Evolutionary conservation across 92 coral and sea anemone species (phyloP).

Genomic region (Meandrina meandrites): DNA sequence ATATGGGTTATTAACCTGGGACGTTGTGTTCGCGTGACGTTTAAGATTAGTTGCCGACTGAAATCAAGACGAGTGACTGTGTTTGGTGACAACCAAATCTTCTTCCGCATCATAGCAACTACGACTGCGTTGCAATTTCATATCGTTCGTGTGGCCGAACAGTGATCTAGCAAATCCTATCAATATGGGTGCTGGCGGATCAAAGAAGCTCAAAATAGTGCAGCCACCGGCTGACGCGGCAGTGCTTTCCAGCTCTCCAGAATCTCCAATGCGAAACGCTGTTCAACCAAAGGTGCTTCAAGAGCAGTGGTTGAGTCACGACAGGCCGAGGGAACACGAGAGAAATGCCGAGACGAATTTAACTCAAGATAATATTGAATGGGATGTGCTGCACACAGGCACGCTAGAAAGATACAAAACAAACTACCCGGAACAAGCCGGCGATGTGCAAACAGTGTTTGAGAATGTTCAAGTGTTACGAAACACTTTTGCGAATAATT

Average conservation of each 20-base stretch:
- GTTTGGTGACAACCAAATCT: background rate
- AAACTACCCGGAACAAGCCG: slow-evolving; percentile 3
- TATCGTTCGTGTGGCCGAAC: background rate
- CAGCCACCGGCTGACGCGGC: too few species aligned
- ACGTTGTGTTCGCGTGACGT: background rate
- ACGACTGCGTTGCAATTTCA: background rate
- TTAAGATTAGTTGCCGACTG: background rate
- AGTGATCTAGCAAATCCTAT: background rate
- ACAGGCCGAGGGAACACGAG: background rate
- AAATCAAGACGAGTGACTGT: background rate
- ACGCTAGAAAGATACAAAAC: background rate
- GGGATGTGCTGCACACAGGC: background rate
- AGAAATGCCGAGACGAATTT: background rate
- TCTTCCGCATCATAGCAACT: background rate
- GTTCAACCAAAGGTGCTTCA: background rate
- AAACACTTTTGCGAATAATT: background rate
- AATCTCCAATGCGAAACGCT: background rate
- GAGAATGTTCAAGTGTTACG: background rate
- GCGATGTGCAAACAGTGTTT: background rate
- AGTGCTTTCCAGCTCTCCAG: background rate
- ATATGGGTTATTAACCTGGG: background rate
- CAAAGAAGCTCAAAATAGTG: background rate
- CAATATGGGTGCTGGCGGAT: slow-evolving; percentile 23
- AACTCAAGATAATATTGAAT: background rate
- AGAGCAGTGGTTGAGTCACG: background rate